Percentiles rank a stretch among this genome's conserved stretches.
Evolutionary conservation across 2,113 vertebrate species (phyloP).

Genomic region (Amia ocellicauda): DNA sequence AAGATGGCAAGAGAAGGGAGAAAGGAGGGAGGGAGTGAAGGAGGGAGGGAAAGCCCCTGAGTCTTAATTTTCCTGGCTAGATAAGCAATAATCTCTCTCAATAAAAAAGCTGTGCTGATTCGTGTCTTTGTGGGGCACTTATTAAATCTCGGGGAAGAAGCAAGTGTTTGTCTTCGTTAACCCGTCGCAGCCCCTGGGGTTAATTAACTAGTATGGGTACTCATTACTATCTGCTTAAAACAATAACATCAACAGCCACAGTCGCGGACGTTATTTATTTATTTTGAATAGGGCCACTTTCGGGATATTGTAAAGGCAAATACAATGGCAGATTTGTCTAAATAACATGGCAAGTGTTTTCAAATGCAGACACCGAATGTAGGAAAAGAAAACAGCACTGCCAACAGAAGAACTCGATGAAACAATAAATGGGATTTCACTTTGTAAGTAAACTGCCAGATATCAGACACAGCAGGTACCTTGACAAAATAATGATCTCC

Average conservation of each 20-base stretch:
- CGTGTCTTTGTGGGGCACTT: constrained; percentile 26
- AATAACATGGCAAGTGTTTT: too few species aligned
- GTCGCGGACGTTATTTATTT: too few species aligned
- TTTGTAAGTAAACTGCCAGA: too few species aligned
- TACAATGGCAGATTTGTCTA: too few species aligned
- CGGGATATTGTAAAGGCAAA: too few species aligned
- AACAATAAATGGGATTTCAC: too few species aligned
- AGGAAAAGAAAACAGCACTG: too few species aligned
- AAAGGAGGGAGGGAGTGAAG: constrained; percentile 36
- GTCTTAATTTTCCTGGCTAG: constrained; percentile 28
- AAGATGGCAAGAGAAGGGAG: constrained; percentile 30
- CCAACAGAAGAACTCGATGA: too few species aligned
- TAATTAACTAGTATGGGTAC: constrained; percentile 26
- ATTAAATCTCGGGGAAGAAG: constrained; percentile 23
- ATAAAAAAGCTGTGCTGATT: constrained; percentile 30
- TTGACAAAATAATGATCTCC: too few species aligned
- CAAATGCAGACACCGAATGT: too few species aligned
- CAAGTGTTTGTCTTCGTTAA: constrained; percentile 29
- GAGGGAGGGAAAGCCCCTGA: constrained; percentile 31
- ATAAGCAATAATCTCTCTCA: constrained; percentile 37
- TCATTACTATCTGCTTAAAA: constrained; percentile 30
- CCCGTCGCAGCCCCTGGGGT: constrained; percentile 31
- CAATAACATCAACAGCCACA: constrained; percentile 20
- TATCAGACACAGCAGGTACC: too few species aligned
- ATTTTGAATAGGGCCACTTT: too few species aligned